Conservation (phyloP, 1,140 invertebrate genomes). For the Hyposmocoma kahamanoa region DNA sequence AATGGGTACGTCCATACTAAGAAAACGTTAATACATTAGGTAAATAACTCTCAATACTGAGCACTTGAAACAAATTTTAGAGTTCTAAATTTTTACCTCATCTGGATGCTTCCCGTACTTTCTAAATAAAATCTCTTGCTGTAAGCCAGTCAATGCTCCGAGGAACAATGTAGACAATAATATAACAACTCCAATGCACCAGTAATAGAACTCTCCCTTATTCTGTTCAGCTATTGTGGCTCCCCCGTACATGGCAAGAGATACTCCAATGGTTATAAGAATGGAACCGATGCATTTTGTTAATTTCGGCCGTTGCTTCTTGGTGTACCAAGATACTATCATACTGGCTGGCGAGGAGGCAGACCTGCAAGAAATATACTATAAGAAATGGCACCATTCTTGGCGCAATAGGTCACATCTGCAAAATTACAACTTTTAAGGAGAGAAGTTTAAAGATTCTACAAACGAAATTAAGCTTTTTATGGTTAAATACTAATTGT, state of each 20-base stretch:
- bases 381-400: not conserved
- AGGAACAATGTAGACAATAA: constrained; percentile 45
- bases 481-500: no score
- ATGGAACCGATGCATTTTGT: constrained; percentile 52
- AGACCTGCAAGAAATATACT: constrained; percentile 58
- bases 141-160: constrained; percentile 55
- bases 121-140: constrained; percentile 51
- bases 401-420: not conserved
- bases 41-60: no score
- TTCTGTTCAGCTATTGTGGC: constrained; percentile 37
- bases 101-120: constrained; percentile 60
- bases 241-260: constrained; percentile 54
- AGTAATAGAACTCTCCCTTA: constrained; percentile 39
- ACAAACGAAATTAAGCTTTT: not conserved
- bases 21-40: no score
- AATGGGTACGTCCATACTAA: no score
- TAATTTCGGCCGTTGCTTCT: constrained; percentile 42
- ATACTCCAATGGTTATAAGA: constrained; percentile 51
- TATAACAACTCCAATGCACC: constrained; percentile 55
- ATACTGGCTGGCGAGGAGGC: constrained; percentile 60
- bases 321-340: constrained; percentile 53
- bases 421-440: no score
- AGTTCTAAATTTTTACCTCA: constrained; percentile 32
- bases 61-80: constrained; percentile 5
- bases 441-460: no score